Percentiles rank a stretch among this genome's conserved stretches.
phyloP scores from a whole-genome alignment of 2,113 vertebrate species.

The Colaptes auratus region DNA sequence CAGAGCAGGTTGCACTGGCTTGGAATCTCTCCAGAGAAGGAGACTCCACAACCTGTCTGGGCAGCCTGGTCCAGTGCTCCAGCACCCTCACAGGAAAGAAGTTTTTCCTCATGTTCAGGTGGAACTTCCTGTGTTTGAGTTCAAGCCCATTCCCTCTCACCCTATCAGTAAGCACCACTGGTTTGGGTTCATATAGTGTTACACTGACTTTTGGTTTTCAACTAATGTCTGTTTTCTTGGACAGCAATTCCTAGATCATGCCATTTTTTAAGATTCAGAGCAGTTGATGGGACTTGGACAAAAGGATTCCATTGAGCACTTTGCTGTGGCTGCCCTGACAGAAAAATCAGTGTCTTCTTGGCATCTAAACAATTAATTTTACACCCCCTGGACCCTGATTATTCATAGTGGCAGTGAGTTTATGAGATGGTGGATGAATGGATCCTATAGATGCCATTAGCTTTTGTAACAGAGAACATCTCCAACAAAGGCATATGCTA shows the following conservation, averaged over 20 bases:
- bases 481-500: conserved; percentile 13
- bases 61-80: too few relatives aligned
- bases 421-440: conserved; percentile 24
- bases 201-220: not conserved
- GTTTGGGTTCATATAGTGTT: not conserved
- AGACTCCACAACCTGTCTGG: too few relatives aligned
- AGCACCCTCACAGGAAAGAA: too few relatives aligned
- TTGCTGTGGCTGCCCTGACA: not conserved
- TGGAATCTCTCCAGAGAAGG: too few relatives aligned
- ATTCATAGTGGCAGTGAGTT: conserved; percentile 17
- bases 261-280: not conserved
- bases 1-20: too few relatives aligned
- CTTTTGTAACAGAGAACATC: conserved; percentile 18
- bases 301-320: not conserved
- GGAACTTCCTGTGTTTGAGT: too few relatives aligned
- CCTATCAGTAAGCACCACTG: not conserved
- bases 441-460: conserved; percentile 26
- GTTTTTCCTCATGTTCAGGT: too few relatives aligned
- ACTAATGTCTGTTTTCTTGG: not conserved
- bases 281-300: not conserved
- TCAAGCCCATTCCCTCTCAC: too few relatives aligned
- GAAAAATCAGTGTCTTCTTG: conserved; percentile 18
- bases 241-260: too few relatives aligned
- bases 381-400: not conserved
- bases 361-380: conserved; percentile 34